These are phyloP conservation scores for Ctenicera cuprea DNA, from an alignment of 2,888 invertebrate species.

Conservation along the genomic window DNA sequence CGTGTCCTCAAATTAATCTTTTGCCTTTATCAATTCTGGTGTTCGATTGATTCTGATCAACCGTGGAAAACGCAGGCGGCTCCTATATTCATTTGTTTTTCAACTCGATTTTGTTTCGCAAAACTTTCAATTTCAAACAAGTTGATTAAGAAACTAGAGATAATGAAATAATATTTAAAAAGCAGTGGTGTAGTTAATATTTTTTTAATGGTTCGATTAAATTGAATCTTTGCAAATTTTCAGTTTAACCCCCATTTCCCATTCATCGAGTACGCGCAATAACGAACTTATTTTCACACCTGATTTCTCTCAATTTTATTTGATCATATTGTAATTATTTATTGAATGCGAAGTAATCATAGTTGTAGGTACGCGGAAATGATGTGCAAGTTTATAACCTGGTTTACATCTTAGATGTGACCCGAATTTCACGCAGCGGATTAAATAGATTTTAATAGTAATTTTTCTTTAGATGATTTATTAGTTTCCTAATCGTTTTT, in stretches of 20 bases:
- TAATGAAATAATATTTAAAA: background rate
- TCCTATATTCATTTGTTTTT: background rate
- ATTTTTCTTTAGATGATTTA: slow-evolving; percentile 10
- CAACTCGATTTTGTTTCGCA: no score
- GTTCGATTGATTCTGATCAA: slow-evolving; percentile 10
- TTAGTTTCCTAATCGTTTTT: background rate
- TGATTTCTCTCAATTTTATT: background rate
- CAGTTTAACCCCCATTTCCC: background rate
- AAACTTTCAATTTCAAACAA: no score
- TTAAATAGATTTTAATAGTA: background rate
- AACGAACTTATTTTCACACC: slow-evolving; percentile 1
- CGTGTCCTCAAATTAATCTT: slow-evolving; percentile 23
- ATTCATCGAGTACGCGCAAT: background rate
- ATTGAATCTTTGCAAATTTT: no score
- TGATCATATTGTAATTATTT: background rate
- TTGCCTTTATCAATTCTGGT: slow-evolving; percentile 4
- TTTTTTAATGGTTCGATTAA: no score
- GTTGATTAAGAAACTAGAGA: no score
- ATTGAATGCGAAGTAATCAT: background rate
- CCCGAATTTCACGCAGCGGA: slow-evolving; percentile 11
- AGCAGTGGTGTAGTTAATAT: background rate
- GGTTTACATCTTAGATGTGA: slow-evolving; percentile 19
- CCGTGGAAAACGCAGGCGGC: background rate
- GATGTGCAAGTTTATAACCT: slow-evolving; percentile 10
- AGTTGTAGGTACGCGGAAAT: background rate